Evolutionary conservation across 2,797 vertebrate species (phyloP), one percentile per base, ranked within the genome.

Genomic region (Myiotriccus ornatus): DNA sequence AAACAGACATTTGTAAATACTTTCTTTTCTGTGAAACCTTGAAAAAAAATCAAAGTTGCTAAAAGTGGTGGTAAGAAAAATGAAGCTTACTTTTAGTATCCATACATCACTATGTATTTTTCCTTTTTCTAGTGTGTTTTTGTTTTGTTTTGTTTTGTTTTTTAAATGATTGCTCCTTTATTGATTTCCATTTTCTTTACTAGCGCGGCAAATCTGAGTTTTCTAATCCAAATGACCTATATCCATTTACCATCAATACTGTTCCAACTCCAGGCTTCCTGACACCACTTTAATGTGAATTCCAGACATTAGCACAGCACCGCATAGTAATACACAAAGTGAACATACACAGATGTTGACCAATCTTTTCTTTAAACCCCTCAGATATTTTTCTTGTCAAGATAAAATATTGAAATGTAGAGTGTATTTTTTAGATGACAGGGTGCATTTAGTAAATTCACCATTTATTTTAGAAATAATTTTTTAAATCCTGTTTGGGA

Each of bases 221-320:
- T 95, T 73, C 44, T 93, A 67, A 70, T 62, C 64, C 63, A 94
- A 68, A 89, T 89, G 81, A 94, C 68, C 87, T 93, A 79, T 87
- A 92, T 95, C 92, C 83, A 43, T 95, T 97, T 95, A 86, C 90
- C 59, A 81, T 97, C 94, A 93, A 80, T 87, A 90, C n/a, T 39
- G 10, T 71, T 95, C 84, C 52, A 94, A 43, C 49, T 91, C 39
- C 52, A 92, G 56, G 46, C 68, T 96, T 95, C 62, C 84, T 95
- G 91, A 97, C 73, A 94, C 44, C 34, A 3, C 71, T 94, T 84
- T 94, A 97, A 95, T 89, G 78, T 91, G 84, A 88, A 94, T 88
- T 92, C 90, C 95, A 97, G 92, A 97, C 92, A 65, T 94, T 60
- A 94, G 50, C 79, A 91, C 47, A 75, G 62, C 56, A 78, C 55